Percentiles rank a stretch among this genome's conserved stretches.
Conservation (phyloP, 2,797 vertebrate genomes). For the Chelidonichthys spinosus region DNA sequence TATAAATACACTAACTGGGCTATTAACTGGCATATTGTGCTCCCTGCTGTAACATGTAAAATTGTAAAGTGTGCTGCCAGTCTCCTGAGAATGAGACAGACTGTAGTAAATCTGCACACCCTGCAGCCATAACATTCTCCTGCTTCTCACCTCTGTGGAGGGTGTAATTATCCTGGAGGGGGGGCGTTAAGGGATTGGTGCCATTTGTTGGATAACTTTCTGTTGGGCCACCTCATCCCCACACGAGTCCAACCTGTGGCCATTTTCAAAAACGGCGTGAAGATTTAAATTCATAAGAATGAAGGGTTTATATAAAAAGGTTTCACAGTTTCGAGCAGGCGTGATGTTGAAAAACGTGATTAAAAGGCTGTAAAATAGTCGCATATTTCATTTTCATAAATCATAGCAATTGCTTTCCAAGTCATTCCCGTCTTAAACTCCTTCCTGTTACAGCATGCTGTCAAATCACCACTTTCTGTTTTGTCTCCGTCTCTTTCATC, state of each 20-base stretch:
- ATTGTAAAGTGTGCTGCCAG: constrained; percentile 38
- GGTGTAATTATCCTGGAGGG: constrained; percentile 63
- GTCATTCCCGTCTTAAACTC: constrained; percentile 48
- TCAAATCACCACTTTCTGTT: constrained; percentile 49
- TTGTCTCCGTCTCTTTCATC: constrained; percentile 42
- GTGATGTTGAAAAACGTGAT: constrained; percentile 36
- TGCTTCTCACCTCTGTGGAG: constrained; percentile 56
- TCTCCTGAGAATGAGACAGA: constrained; percentile 49
- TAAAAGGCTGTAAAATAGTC: constrained; percentile 24
- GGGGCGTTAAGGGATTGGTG: constrained; percentile 33
- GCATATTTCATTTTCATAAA: constrained; percentile 68
- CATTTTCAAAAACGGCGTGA: constrained; percentile 16
- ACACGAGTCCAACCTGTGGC: constrained; percentile 32
- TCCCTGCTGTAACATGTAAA: constrained; percentile 50
- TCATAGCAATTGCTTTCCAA: constrained; percentile 64
- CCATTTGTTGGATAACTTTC: constrained; percentile 71
- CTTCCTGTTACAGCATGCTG: constrained; percentile 71
- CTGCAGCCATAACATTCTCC: constrained; percentile 67
- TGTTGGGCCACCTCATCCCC: constrained; percentile 37
- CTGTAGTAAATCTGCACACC: constrained; percentile 59
- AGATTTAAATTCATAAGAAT: neutral
- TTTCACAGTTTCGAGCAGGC: neutral
- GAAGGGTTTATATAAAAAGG: no score
- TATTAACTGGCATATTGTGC: constrained; percentile 35
- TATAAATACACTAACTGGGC: constrained; percentile 19